phyloP scores from a whole-genome alignment of 2,888 invertebrate genomes.

The Temnothorax unifasciatus region DNA sequence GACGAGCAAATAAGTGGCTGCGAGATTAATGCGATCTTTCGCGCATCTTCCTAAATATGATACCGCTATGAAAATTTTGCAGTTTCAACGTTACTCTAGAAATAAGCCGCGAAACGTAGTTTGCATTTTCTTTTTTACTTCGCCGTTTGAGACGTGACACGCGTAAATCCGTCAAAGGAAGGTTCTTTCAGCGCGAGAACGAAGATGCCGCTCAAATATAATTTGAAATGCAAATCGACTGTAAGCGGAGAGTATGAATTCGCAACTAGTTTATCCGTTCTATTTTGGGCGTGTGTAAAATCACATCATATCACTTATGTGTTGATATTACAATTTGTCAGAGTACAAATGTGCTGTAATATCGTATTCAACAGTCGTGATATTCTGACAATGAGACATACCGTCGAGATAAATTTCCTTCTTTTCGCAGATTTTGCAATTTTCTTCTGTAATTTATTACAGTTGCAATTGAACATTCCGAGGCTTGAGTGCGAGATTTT shows the following conservation, averaged over 20 bases:
- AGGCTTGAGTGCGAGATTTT: neutral
- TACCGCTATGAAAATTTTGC: neutral
- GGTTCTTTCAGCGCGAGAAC: neutral
- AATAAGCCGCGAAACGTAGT: neutral
- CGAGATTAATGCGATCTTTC: neutral
- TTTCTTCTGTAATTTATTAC: neutral
- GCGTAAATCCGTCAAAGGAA: conserved; percentile 21
- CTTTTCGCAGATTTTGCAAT: neutral
- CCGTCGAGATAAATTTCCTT: neutral
- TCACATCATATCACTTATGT: neutral
- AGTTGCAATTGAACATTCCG: neutral
- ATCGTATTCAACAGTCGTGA: neutral
- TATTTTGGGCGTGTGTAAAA: conserved; percentile 1
- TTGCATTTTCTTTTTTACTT: neutral
- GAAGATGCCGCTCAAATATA: conserved; percentile 19
- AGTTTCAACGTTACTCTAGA: neutral
- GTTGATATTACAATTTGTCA: neutral
- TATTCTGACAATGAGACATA: neutral
- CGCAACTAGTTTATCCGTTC: conserved; percentile 31
- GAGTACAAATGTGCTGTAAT: neutral
- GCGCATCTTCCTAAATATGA: neutral
- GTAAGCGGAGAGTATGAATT: conserved; percentile 37
- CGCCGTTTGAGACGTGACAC: conserved; percentile 12
- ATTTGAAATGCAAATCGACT: conserved; percentile 59
- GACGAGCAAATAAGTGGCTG: neutral